phyloP scores from a whole-genome alignment of 2,888 invertebrate genomes.

The Dryocosmus kuriphilus region DNA sequence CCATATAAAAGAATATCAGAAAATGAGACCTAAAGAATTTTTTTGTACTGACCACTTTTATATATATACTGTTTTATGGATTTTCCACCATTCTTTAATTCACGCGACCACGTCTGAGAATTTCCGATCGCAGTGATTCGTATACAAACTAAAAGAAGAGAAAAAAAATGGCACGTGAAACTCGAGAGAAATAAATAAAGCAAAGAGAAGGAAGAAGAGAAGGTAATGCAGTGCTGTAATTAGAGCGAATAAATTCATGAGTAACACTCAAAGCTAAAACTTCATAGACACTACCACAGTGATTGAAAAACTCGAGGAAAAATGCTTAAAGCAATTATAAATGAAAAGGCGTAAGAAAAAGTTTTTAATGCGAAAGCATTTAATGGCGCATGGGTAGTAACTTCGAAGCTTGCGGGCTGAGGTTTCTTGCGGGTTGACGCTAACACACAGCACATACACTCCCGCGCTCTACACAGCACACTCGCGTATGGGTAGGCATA shows the following conservation, averaged over 20 bases:
- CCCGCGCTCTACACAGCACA: too few relatives aligned
- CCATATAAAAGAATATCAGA: too few relatives aligned
- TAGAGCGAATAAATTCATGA: slow-evolving; percentile 19
- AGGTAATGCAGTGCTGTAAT: slow-evolving; percentile 11
- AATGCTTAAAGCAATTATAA: background rate
- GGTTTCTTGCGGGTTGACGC: too few relatives aligned
- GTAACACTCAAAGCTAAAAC: slow-evolving; percentile 15
- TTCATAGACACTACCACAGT: slow-evolving; percentile 5
- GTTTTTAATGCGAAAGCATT: too few relatives aligned
- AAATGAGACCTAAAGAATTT: too few relatives aligned
- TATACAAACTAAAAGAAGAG: background rate
- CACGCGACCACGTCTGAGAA: background rate
- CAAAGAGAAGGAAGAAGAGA: background rate
- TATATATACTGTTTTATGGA: too few relatives aligned
- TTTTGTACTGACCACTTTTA: too few relatives aligned
- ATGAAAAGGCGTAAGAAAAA: background rate
- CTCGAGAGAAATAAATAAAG: background rate
- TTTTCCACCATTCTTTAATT: background rate
- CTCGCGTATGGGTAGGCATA: too few relatives aligned
- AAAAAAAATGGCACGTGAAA: background rate
- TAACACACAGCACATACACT: too few relatives aligned
- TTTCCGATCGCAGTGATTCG: background rate
- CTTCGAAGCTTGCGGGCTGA: too few relatives aligned
- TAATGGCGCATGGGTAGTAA: too few relatives aligned
- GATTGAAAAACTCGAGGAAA: background rate